A percentile compares a stretch with the other conserved stretches of the same genome.
phyloP scores from a whole-genome alignment of 2,113 vertebrate genomes.

The Corynorhinus townsendii region DNA sequence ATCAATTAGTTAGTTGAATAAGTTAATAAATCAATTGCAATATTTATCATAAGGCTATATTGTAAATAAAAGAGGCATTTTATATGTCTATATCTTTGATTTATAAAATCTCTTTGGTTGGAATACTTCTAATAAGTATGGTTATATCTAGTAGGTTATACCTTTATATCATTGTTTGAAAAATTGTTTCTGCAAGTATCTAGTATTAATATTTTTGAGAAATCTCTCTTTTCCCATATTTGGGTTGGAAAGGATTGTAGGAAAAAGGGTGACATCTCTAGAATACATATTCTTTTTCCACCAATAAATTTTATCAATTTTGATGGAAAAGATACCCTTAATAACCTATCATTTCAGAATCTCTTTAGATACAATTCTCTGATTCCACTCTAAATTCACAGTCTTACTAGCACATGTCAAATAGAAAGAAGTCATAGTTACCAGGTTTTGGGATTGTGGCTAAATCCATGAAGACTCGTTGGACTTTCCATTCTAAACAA shows the following conservation, averaged over 20 bases:
- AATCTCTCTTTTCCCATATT: background rate
- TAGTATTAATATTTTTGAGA: background rate
- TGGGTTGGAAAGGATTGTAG: background rate
- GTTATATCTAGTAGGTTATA: background rate
- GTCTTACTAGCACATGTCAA: background rate
- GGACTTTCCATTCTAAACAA: background rate
- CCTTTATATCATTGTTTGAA: background rate
- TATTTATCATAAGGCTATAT: background rate
- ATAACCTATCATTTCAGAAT: background rate
- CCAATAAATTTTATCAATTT: background rate
- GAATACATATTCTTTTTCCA: background rate
- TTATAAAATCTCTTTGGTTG: background rate
- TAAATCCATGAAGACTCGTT: background rate
- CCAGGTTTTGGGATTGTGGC: background rate
- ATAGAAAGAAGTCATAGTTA: background rate
- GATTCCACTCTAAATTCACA: background rate
- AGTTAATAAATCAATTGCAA: background rate
- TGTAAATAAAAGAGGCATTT: background rate
- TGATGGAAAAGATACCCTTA: background rate
- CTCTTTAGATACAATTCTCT: background rate
- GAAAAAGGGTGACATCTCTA: background rate
- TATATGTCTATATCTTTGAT: background rate
- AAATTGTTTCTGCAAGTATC: background rate
- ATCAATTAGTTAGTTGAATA: background rate
- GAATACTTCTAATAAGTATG: background rate